Conservation (phyloP, 2,797 vertebrate species). For the Halcyon leucocephala region DNA sequence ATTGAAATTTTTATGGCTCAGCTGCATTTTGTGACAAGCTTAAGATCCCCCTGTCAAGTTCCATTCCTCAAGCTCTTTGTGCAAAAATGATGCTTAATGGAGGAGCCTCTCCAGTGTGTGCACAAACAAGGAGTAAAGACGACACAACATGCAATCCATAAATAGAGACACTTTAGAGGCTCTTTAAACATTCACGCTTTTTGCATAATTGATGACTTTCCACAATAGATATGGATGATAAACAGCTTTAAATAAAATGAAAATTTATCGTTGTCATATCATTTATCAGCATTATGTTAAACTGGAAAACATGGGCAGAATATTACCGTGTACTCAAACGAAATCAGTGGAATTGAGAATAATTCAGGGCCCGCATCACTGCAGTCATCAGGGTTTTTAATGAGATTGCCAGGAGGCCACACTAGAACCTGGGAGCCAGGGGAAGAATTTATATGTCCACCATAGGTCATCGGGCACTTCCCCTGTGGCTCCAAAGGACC, state of each 20-base stretch:
- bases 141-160: constrained; percentile 49
- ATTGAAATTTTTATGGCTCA: constrained; percentile 17
- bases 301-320: constrained; percentile 35
- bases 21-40: neutral
- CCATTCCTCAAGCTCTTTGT: constrained; percentile 39
- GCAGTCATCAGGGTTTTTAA: constrained; percentile 1
- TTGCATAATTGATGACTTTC: constrained; percentile 72
- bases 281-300: constrained; percentile 56
- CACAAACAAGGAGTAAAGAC: constrained; percentile 36
- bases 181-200: constrained; percentile 69
- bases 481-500: neutral
- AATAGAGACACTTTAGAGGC: constrained; percentile 61
- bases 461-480: fast-evolving
- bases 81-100: constrained; percentile 34
- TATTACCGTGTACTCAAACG: neutral
- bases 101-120: constrained; percentile 14
- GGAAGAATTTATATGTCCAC: neutral
- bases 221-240: constrained; percentile 68
- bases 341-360: constrained; percentile 26
- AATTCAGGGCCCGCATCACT: neutral
- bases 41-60: constrained; percentile 6
- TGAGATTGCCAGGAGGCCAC: neutral
- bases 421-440: neutral
- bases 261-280: constrained; percentile 62
- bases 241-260: constrained; percentile 71